Evolutionary conservation across 2,113 vertebrate species (phyloP).

Genomic region (Tapirus terrestris): DNA sequence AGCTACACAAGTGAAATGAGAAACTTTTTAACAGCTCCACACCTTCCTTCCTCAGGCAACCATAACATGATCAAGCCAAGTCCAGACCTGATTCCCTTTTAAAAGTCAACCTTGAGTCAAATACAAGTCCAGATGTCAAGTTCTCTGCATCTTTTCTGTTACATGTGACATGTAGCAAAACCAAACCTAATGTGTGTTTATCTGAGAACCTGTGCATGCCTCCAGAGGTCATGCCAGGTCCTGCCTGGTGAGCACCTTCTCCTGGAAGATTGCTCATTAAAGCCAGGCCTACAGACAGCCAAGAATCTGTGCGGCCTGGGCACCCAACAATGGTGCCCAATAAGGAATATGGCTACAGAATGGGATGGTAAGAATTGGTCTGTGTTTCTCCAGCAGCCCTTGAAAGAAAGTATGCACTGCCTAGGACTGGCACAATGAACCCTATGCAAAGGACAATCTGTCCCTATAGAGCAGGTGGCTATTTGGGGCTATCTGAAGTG

Average conservation of each 20-base stretch:
- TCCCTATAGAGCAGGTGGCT: not conserved
- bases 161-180: not conserved
- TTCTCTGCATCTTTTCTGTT: not conserved
- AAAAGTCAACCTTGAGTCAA: not conserved
- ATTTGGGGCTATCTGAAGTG: not conserved
- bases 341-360: not conserved
- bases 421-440: not conserved
- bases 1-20: not conserved
- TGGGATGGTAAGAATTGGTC: not conserved
- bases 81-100: not conserved
- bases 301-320: not conserved
- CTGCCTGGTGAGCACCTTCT: not conserved
- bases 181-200: not conserved
- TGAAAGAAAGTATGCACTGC: not conserved
- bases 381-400: not conserved
- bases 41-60: not conserved
- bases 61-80: slow-evolving; percentile 11
- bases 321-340: not conserved
- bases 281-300: not conserved
- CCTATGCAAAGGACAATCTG: not conserved
- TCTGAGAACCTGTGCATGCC: not conserved
- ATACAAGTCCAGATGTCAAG: not conserved
- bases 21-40: not conserved
- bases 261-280: not conserved
- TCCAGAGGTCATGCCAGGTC: not conserved